Evolutionary conservation across 2,797 vertebrate species (phyloP).

Genomic region (Macropus fuliginosus): DNA sequence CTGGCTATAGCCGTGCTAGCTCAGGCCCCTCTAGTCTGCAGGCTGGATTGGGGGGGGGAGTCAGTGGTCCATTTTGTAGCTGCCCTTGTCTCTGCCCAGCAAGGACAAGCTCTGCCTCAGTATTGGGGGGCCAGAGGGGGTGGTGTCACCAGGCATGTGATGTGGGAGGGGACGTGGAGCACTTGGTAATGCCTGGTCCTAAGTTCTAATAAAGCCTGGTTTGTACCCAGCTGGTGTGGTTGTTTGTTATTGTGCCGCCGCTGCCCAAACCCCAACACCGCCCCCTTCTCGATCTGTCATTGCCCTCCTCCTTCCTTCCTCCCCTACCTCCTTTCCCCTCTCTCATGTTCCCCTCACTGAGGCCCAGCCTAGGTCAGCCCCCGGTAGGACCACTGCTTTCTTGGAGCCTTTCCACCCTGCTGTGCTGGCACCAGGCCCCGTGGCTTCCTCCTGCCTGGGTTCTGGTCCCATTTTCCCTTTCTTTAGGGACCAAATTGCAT

Average conservation of each 20-base stretch:
- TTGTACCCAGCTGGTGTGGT: conserved; percentile 86
- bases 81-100: neutral
- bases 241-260: conserved; percentile 82
- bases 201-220: conserved; percentile 89
- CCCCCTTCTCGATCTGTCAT: conserved; percentile 36
- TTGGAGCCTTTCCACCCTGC: neutral
- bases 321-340: conserved; percentile 23
- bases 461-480: conserved; percentile 51
- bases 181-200: conserved; percentile 77
- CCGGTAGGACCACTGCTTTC: neutral
- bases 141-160: conserved; percentile 35
- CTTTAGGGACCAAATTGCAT: conserved; percentile 78
- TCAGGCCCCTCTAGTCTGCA: neutral
- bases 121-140: neutral
- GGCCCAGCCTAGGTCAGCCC: conserved; percentile 60
- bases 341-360: conserved; percentile 8
- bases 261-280: conserved; percentile 50
- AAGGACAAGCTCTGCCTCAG: neutral
- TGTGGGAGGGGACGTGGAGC: neutral
- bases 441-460: conserved; percentile 42
- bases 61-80: neutral
- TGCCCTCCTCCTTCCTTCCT: conserved; percentile 40
- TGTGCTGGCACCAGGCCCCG: conserved; percentile 54
- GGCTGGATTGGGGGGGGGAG: conserved; percentile 34
- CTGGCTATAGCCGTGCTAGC: neutral